Evolutionary conservation across 2,888 invertebrate genomes (phyloP).

Genomic region (Scaptomyza parva): DNA sequence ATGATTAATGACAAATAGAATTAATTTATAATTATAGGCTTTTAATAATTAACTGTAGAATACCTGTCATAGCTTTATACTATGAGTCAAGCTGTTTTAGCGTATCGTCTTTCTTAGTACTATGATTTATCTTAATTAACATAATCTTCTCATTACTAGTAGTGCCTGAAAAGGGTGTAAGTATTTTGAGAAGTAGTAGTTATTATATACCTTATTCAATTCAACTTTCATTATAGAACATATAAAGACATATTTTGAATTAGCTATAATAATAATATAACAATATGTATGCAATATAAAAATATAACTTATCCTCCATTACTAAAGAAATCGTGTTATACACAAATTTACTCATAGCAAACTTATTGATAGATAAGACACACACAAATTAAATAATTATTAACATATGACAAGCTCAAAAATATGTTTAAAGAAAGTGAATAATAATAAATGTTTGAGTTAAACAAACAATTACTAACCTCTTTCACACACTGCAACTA

Average conservation of each 20-base stretch:
- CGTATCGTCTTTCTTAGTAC: too few relatives aligned
- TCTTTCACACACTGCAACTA: constrained; percentile 8
- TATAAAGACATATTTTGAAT: too few relatives aligned
- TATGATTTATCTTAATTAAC: neutral
- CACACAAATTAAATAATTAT: neutral
- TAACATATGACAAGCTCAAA: constrained; percentile 3
- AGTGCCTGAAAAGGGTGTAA: neutral
- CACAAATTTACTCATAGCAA: neutral
- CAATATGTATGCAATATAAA: too few relatives aligned
- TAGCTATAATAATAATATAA: too few relatives aligned
- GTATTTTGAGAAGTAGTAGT: too few relatives aligned
- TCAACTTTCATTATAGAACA: too few relatives aligned
- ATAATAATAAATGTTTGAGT: neutral
- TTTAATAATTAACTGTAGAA: neutral
- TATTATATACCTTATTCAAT: too few relatives aligned
- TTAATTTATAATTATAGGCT: neutral
- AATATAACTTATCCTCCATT: too few relatives aligned
- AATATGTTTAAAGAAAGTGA: constrained; percentile 6
- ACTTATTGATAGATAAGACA: neutral
- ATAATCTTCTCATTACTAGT: neutral
- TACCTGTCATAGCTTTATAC: neutral
- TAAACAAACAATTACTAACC: neutral
- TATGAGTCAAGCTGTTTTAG: neutral
- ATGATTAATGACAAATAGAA: neutral
- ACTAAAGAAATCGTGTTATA: too few relatives aligned